A percentile compares a stretch with the other conserved stretches of the same genome.
These are phyloP conservation scores for Loriculus beryllinus DNA, from an alignment of 2,797 vertebrate genomes.

Conservation along the genomic window DNA sequence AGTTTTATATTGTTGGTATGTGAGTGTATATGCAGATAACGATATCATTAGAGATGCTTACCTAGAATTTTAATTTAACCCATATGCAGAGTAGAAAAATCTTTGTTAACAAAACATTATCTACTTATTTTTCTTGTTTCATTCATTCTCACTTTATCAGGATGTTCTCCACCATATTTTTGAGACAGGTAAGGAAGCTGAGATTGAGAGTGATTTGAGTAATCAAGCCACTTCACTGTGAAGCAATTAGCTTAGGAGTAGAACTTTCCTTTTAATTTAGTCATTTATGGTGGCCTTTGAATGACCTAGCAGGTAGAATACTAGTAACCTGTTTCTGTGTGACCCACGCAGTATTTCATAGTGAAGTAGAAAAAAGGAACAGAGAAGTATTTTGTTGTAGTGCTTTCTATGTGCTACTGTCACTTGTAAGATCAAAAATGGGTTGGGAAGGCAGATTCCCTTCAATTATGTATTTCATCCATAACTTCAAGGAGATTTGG, in stretches of 20 bases:
- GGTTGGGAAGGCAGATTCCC: not conserved
- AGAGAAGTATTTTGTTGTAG: not conserved
- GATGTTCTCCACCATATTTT: slow-evolving; percentile 46
- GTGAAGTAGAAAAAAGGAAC: not conserved
- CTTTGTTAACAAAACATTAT: not conserved
- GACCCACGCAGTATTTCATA: not conserved
- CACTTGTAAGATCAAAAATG: not conserved
- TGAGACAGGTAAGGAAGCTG: slow-evolving; percentile 45
- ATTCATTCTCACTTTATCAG: not conserved
- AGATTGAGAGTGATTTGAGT: slow-evolving; percentile 47
- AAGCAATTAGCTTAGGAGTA: slow-evolving; percentile 28
- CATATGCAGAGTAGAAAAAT: not conserved
- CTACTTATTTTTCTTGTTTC: slow-evolving; percentile 17
- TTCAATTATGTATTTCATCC: not conserved
- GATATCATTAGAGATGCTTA: not conserved
- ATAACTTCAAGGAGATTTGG: not conserved
- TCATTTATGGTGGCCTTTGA: slow-evolving; percentile 9
- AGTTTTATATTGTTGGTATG: not conserved
- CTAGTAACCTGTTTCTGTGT: not conserved
- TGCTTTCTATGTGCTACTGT: not conserved
- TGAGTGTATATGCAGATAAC: not conserved
- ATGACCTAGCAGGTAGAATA: not conserved
- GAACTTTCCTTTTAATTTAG: slow-evolving; percentile 41
- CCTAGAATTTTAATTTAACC: not conserved
- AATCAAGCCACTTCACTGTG: slow-evolving; percentile 49